phyloP scores from a whole-genome alignment of 2,888 invertebrate genomes.

The Prosopocoilus inquinatus region DNA sequence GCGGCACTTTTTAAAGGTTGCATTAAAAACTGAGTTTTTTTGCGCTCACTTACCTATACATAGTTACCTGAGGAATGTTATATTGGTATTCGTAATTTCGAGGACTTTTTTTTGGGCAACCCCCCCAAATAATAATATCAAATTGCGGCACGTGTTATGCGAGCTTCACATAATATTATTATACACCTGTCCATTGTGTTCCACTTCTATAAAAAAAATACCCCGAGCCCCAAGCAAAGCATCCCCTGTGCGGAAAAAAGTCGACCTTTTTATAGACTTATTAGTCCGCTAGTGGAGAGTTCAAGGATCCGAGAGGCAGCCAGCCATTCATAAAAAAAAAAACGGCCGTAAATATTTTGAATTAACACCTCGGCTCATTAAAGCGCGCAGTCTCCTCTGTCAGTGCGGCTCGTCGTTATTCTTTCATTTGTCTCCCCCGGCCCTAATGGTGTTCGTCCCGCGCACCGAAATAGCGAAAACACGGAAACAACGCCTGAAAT shows the following conservation, averaged over 20 bases:
- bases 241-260: constrained; percentile 22
- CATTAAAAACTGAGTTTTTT: no score
- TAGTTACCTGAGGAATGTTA: no score
- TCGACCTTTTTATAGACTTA: constrained; percentile 30
- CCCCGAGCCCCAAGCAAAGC: constrained; percentile 17
- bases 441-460: constrained; percentile 9
- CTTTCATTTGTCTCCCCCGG: constrained; percentile 15
- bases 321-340: not conserved
- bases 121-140: not conserved
- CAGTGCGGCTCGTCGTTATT: constrained; percentile 22
- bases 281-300: constrained; percentile 25
- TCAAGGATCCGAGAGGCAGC: constrained; percentile 8
- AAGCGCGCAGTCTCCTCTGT: constrained; percentile 26
- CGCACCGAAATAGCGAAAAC: constrained; percentile 35
- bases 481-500: constrained; percentile 36
- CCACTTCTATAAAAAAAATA: constrained; percentile 20
- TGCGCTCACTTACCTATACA: no score
- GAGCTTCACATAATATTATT: constrained; percentile 9
- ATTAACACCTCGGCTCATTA: constrained; percentile 20
- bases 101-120: no score
- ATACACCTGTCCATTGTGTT: constrained; percentile 27
- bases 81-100: no score
- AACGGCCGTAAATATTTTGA: constrained; percentile 1
- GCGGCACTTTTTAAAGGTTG: no score
- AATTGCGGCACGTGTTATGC: constrained; percentile 9